phyloP scores from a whole-genome alignment of 1,140 invertebrate species.

The Panonychus citri region DNA sequence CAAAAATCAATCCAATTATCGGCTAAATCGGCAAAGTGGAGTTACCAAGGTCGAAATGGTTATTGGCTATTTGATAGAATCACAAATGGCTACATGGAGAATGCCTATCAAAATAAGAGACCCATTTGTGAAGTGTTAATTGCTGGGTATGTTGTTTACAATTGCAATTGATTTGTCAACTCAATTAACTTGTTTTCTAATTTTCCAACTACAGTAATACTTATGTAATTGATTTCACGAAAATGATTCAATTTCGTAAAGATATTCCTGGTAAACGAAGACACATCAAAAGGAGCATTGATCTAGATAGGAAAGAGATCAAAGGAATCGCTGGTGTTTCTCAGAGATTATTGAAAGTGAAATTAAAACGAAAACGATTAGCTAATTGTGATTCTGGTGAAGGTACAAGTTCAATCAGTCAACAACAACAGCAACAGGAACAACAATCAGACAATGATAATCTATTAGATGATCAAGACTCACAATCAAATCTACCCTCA shows the following conservation, averaged over 20 bases:
- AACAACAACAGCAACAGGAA: no score
- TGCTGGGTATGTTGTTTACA: slow-evolving; percentile 39
- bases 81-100: slow-evolving; percentile 65
- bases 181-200: no score
- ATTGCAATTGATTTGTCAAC: no score
- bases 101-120: slow-evolving; percentile 11
- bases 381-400: no score
- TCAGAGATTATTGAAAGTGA: no score
- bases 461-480: no score
- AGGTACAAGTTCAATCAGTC: no score
- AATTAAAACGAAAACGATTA: no score
- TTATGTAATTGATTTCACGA: slow-evolving; percentile 70
- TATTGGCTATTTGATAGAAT: slow-evolving; percentile 95
- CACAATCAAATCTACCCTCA: no score
- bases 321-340: slow-evolving; percentile 56
- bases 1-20: no score
- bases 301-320: slow-evolving; percentile 28
- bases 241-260: slow-evolving; percentile 58
- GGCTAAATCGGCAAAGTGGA: slow-evolving; percentile 37
- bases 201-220: no score
- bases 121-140: slow-evolving; percentile 52
- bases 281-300: slow-evolving; percentile 50
- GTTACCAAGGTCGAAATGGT: slow-evolving; percentile 78
- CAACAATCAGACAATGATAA: no score
- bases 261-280: slow-evolving; percentile 56